These are phyloP conservation scores for Chionis minor DNA, from an alignment of 2,113 vertebrate genomes.

Conservation along the genomic window DNA sequence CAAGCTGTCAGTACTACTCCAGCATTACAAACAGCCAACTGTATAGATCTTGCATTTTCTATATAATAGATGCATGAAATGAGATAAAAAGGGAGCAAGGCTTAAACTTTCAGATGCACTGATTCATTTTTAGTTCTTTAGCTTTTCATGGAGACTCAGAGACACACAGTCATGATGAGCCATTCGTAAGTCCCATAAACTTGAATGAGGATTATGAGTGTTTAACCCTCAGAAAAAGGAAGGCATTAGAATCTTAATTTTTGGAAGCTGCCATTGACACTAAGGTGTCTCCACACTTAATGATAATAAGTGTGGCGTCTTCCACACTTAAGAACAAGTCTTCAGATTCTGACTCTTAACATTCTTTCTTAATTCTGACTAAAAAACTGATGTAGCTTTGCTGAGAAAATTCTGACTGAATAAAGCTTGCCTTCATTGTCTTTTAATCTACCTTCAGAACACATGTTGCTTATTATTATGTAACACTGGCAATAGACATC, in stretches of 20 bases:
- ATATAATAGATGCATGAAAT: background rate
- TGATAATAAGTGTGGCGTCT: no score
- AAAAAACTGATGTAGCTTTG: background rate
- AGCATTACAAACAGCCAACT: background rate
- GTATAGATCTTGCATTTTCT: background rate
- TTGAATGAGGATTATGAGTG: background rate
- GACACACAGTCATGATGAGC: background rate
- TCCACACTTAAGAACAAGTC: no score
- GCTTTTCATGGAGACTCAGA: background rate
- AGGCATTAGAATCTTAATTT: background rate
- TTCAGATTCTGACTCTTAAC: background rate
- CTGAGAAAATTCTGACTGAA: background rate
- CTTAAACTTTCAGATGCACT: background rate
- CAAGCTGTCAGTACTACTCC: background rate
- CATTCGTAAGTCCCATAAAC: background rate
- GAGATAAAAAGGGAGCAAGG: background rate
- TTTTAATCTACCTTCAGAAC: background rate
- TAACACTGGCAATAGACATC: background rate
- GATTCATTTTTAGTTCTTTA: background rate
- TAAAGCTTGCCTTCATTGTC: background rate
- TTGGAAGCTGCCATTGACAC: background rate
- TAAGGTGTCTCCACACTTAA: background rate
- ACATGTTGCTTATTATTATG: background rate
- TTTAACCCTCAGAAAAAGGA: background rate
- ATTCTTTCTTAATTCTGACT: background rate